A percentile compares a stretch with the other conserved stretches of the same genome.
phyloP scores from a whole-genome alignment of 2,797 vertebrate genomes.

The Danio albolineatus region DNA sequence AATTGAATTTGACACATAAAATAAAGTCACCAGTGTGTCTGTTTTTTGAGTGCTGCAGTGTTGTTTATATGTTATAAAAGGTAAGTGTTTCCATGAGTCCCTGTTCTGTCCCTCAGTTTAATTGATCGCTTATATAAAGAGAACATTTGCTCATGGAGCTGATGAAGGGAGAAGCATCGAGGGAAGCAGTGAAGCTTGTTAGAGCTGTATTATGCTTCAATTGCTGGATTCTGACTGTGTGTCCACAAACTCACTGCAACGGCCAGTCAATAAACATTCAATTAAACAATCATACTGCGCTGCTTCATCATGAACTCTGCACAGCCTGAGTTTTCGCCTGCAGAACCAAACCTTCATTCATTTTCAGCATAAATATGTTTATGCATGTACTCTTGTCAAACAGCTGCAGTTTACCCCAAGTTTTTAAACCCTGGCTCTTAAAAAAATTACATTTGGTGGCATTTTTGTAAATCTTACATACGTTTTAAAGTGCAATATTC shows the following conservation, averaged over 20 bases:
- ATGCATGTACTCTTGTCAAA: constrained; percentile 27
- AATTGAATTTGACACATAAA: too few relatives aligned
- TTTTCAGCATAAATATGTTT: background rate
- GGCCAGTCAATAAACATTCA: constrained; percentile 63
- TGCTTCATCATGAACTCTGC: constrained; percentile 57
- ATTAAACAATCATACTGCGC: constrained; percentile 62
- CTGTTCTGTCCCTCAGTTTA: constrained; percentile 22
- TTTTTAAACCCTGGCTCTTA: too few relatives aligned
- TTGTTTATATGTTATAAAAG: constrained; percentile 1
- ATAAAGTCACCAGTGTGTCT: too few relatives aligned
- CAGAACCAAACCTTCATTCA: background rate
- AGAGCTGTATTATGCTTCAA: constrained; percentile 45
- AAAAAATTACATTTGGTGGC: too few relatives aligned
- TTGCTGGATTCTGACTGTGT: constrained; percentile 51
- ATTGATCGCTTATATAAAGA: constrained; percentile 55
- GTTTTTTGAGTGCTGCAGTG: too few relatives aligned
- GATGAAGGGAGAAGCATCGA: constrained; percentile 4
- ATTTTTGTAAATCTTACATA: too few relatives aligned
- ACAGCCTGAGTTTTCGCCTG: constrained; percentile 14
- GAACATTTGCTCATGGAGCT: constrained; percentile 3
- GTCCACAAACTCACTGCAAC: constrained; percentile 41
- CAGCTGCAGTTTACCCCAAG: too few relatives aligned
- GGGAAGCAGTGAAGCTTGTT: constrained; percentile 46
- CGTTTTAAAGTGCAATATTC: too few relatives aligned
- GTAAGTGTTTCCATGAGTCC: background rate